Base-by-base conservation (phyloP, 2,888 invertebrate genomes). In the Timema cristinae region DNA sequence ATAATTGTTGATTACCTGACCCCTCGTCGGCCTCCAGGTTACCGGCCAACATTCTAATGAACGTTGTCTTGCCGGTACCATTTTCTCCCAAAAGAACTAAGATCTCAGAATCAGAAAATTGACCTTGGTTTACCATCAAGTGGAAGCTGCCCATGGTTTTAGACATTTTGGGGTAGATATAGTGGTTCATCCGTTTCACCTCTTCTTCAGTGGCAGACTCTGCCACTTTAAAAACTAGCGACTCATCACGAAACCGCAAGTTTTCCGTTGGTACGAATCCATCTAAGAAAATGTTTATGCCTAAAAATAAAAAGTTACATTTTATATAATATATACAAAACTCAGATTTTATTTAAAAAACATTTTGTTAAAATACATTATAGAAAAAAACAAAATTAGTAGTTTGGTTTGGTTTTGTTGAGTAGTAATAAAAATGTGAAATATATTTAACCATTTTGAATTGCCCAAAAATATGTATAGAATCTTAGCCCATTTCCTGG, bases 241-340 rank as follows among this genome's bases (percentile, higher is more conserved):
- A 97, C 81, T 95, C 94, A 77, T 99, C 98, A 74, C 99, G 90
- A 87, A 99, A 99, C 80, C 99, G 90, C 85, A 99, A 89, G 84
- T 99, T 99, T 85, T 99, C 99, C 15, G 99, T 98, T 32, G 98
- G 98, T 47, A 99, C 97, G 85, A 98, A 99, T 68, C 99, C 99
- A 83, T 99, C 99, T 79, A 99, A 88, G 86, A 99, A 99, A 80
- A 99, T 98, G 82, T 99, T 99, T 80, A 99, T 99, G 79, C 93
- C 92, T 91, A 77, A 50, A 79, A 32, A 32, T 32, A 32, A 32
- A 32, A 32, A 32, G 32, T 32, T 32, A 32, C 32, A 32, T 32
- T 32, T 32, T 32, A 32, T 32, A 32, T 32, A 32, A 32, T 32
- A 32, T 32, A 32, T 32, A 32, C 32, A 32, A 32, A 32, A 32